phyloP scores from a whole-genome alignment of 2,888 invertebrate species.

The Lithophane socia region DNA sequence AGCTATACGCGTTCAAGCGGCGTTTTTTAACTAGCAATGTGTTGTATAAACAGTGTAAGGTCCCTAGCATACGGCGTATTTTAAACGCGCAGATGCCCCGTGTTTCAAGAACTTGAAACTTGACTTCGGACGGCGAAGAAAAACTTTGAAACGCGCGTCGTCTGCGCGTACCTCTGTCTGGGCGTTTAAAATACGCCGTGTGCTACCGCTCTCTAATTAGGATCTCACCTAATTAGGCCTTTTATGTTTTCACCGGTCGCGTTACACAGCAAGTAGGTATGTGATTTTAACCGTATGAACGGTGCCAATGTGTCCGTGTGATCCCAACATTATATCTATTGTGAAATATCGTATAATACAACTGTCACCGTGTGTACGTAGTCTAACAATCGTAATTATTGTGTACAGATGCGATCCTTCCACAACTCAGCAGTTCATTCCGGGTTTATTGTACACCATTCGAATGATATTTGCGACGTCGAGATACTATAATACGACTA shows the following conservation, averaged over 20 bases:
- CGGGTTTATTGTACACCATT: conserved; percentile 94
- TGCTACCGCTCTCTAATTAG: background rate
- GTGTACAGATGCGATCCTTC: conserved; percentile 91
- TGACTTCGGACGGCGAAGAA: no score
- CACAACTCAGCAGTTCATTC: conserved; percentile 92
- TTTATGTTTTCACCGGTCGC: background rate
- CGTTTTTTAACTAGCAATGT: background rate
- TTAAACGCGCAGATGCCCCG: no score
- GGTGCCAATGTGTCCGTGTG: background rate
- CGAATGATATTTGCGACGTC: conserved; percentile 96
- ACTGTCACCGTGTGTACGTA: background rate
- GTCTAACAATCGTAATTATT: conserved; percentile 53
- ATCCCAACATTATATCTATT: background rate
- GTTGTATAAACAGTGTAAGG: background rate
- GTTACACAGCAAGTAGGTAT: no score
- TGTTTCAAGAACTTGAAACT: no score
- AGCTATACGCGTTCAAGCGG: background rate
- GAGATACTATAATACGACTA: conserved; percentile 94
- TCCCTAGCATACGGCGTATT: no score
- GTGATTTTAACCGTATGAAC: background rate
- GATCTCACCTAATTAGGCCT: background rate
- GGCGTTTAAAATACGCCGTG: no score
- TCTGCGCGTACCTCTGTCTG: no score
- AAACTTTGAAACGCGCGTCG: no score
- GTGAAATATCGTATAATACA: background rate